phyloP scores from a whole-genome alignment of 2,797 vertebrate species.

The Notolabrus celidotus region DNA sequence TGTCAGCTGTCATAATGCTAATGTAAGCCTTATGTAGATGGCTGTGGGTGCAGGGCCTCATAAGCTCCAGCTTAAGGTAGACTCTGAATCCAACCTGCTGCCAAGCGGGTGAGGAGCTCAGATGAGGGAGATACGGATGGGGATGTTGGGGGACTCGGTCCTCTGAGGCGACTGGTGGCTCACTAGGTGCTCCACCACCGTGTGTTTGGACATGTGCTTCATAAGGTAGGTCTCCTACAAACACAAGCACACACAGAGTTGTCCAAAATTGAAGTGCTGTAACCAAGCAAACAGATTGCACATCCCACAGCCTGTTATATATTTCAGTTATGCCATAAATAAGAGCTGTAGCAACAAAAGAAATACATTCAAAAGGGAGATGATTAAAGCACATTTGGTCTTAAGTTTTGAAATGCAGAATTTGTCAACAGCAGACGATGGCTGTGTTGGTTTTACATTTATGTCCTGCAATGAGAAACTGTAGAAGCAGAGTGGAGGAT shows the following conservation, averaged over 20 bases:
- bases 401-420: too few species aligned
- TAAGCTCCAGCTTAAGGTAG: conserved; percentile 51
- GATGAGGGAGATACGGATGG: conserved; percentile 98
- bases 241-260: conserved; percentile 24
- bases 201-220: conserved; percentile 99
- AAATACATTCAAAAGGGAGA: too few species aligned
- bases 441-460: too few species aligned
- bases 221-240: conserved; percentile 97
- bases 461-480: too few species aligned
- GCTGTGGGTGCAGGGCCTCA: conserved; percentile 69
- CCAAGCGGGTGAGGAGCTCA: conserved; percentile 75
- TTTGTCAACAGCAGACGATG: too few species aligned
- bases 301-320: too few species aligned
- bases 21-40: conserved; percentile 80
- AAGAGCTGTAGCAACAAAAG: too few species aligned
- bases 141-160: conserved; percentile 95
- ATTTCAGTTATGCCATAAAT: too few species aligned
- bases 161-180: conserved; percentile 97
- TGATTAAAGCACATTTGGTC: too few species aligned
- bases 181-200: conserved; percentile 97
- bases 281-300: too few species aligned
- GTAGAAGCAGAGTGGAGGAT: too few species aligned
- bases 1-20: conserved; percentile 79
- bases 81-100: conserved; percentile 55
- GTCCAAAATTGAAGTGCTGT: too few species aligned